Evolutionary conservation across 92 coral and sea anemone genomes (phyloP).

Genomic region (Nematostella vectensis): DNA sequence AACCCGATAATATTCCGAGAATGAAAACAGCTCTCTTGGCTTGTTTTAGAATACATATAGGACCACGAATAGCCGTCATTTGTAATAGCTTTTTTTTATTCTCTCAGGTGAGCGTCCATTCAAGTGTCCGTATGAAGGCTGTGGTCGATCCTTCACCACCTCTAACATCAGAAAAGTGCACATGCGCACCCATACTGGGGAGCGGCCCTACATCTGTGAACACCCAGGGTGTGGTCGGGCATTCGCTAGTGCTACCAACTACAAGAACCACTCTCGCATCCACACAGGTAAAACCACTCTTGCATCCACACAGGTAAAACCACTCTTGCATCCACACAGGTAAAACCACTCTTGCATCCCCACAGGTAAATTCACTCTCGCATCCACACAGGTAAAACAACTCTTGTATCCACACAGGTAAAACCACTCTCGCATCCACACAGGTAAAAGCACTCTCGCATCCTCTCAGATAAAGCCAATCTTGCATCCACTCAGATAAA

Average conservation of each 20-base stretch:
- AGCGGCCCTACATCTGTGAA: constrained; percentile 93
- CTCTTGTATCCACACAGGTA: too few relatives aligned
- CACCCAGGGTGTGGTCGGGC: constrained; percentile 84
- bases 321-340: too few relatives aligned
- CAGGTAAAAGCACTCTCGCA: constrained; percentile 64
- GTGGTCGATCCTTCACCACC: constrained; percentile 90
- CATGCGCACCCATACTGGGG: constrained; percentile 98
- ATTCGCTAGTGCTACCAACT: constrained; percentile 97
- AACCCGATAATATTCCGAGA: too few relatives aligned
- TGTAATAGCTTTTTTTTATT: too few relatives aligned
- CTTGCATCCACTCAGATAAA: background rate
- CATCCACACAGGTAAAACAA: too few relatives aligned
- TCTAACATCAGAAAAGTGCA: constrained; percentile 97
- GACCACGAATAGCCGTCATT: too few relatives aligned
- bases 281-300: constrained; percentile 72
- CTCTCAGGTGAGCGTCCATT: constrained; percentile 99
- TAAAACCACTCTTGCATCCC: too few relatives aligned
- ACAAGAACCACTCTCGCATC: constrained; percentile 94
- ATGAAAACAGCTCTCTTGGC: too few relatives aligned
- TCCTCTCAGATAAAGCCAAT: constrained; percentile 80
- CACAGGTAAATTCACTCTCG: too few relatives aligned
- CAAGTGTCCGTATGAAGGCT: constrained; percentile 69
- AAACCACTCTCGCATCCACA: background rate
- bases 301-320: background rate
- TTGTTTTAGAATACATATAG: too few relatives aligned